phyloP scores from a whole-genome alignment of 1,140 invertebrate genomes.

The Diorhabda elongata region DNA sequence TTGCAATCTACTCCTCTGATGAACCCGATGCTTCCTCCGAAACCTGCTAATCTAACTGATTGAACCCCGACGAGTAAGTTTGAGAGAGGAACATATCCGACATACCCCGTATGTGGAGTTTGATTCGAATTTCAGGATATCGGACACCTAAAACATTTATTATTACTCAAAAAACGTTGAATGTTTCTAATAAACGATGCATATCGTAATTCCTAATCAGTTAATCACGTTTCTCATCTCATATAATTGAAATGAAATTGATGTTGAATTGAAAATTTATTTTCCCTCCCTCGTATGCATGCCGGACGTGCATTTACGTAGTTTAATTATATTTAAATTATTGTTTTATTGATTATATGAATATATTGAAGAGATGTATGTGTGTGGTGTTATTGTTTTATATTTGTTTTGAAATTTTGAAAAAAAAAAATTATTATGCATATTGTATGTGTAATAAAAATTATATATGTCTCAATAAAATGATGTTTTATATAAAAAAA shows the following conservation, averaged over 20 bases:
- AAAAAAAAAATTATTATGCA: too few species aligned
- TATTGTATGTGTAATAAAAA: too few species aligned
- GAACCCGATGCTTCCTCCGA: slow-evolving; percentile 30
- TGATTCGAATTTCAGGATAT: background rate
- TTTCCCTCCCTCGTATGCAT: slow-evolving; percentile 30
- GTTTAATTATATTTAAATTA: slow-evolving; percentile 29
- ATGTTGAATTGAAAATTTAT: slow-evolving; percentile 29
- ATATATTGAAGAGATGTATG: too few species aligned
- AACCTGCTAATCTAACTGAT: slow-evolving; percentile 35
- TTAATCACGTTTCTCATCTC: slow-evolving; percentile 30
- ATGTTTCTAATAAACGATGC: slow-evolving; percentile 33
- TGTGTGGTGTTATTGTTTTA: too few species aligned
- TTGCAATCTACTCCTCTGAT: slow-evolving; percentile 44
- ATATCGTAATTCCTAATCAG: slow-evolving; percentile 26
- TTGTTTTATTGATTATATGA: background rate
- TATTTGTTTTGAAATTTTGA: too few species aligned
- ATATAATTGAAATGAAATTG: background rate
- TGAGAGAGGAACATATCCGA: background rate
- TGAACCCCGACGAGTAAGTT: slow-evolving; percentile 36
- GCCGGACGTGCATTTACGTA: slow-evolving; percentile 37
- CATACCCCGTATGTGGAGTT: background rate
- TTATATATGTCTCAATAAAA: too few species aligned
- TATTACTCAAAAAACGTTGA: slow-evolving; percentile 38
- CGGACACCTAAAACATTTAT: slow-evolving; percentile 36
- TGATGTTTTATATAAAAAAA: too few species aligned